Conservation (phyloP, 2,113 vertebrate species). For the Loxodonta africana region DNA sequence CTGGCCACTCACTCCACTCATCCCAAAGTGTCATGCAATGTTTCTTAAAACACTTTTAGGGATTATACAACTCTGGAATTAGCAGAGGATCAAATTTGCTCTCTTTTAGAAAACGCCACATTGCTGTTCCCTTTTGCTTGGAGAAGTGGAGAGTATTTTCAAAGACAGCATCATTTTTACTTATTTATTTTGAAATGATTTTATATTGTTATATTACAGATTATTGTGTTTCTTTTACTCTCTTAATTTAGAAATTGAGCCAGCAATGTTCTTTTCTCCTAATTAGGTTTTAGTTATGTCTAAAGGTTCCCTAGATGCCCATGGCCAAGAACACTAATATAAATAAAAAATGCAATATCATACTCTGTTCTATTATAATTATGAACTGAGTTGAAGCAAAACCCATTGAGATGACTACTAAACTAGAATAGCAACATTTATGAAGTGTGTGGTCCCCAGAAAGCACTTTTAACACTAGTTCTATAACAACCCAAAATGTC, state of each 20-base stretch:
- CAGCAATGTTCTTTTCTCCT: conserved; percentile 76
- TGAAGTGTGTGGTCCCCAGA: conserved; percentile 17
- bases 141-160: conserved; percentile 46
- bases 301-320: conserved; percentile 57
- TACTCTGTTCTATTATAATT: conserved; percentile 68
- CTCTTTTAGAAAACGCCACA: not conserved
- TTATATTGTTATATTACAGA: conserved; percentile 47
- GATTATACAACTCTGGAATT: not conserved
- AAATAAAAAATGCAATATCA: conserved; percentile 74
- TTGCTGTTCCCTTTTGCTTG: not conserved
- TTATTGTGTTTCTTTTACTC: conserved; percentile 69
- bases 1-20: not conserved
- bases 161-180: conserved; percentile 42
- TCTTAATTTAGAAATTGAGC: conserved; percentile 69
- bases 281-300: conserved; percentile 73
- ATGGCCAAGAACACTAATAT: conserved; percentile 68
- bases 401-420: conserved; percentile 50
- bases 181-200: conserved; percentile 71
- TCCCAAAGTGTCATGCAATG: not conserved
- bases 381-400: conserved; percentile 65
- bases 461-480: conserved; percentile 36
- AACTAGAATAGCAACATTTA: conserved; percentile 40
- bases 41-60: conserved; percentile 44
- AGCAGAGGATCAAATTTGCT: not conserved
- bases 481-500: not conserved